Evolutionary conservation across 2,113 vertebrate genomes (phyloP).

Genomic region (Campylomormyrus tamandua): DNA sequence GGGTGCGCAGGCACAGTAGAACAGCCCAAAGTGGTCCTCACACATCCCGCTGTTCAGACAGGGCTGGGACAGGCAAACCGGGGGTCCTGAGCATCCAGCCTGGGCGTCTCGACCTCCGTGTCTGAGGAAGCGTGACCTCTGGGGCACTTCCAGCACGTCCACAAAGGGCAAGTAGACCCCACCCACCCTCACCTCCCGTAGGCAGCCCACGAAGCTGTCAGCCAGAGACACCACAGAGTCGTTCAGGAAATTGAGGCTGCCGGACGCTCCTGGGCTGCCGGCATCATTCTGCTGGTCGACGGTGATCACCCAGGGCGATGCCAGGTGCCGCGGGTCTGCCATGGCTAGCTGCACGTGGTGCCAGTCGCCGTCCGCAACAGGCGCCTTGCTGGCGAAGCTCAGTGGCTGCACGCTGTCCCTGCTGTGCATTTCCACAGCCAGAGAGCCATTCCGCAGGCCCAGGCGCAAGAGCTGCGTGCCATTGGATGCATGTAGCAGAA

Average conservation of each 20-base stretch:
- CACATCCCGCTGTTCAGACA: constrained; percentile 67
- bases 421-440: constrained; percentile 60
- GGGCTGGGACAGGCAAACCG: constrained; percentile 52
- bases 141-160: constrained; percentile 39
- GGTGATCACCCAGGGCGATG: constrained; percentile 65
- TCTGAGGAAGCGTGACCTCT: constrained; percentile 60
- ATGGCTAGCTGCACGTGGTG: constrained; percentile 65
- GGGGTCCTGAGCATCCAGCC: constrained; percentile 55
- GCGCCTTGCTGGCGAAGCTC: constrained; percentile 48
- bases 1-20: constrained; percentile 65
- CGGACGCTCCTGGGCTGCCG: constrained; percentile 54
- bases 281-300: constrained; percentile 61
- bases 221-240: constrained; percentile 52
- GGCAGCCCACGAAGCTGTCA: constrained; percentile 76
- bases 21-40: constrained; percentile 74
- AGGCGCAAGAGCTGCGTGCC: constrained; percentile 63
- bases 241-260: constrained; percentile 67
- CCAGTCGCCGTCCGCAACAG: constrained; percentile 73
- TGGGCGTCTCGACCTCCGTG: not conserved
- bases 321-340: constrained; percentile 42
- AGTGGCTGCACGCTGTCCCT: constrained; percentile 60
- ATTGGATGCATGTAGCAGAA: constrained; percentile 62
- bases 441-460: constrained; percentile 62
- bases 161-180: constrained; percentile 70
- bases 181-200: constrained; percentile 69